A percentile compares a stretch with the other conserved stretches of the same genome.
Evolutionary conservation across 2,888 invertebrate species (phyloP).

Genomic region (Stenodera caucasica): DNA sequence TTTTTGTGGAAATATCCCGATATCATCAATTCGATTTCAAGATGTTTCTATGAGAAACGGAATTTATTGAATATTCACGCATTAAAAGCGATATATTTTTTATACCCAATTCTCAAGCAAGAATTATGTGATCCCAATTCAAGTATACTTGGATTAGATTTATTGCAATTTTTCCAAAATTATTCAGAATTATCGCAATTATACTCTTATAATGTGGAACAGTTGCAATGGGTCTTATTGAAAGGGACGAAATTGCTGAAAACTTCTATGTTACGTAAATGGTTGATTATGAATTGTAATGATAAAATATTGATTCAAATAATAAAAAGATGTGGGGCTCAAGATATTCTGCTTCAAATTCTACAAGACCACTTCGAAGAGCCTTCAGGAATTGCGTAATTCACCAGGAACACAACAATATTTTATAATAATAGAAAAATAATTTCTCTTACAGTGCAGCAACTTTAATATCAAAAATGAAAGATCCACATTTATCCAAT

Average conservation of each 20-base stretch:
- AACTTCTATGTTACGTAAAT: neutral
- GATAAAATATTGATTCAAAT: neutral
- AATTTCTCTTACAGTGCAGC: neutral
- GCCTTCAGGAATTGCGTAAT: neutral
- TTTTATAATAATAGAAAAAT: neutral
- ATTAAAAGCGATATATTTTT: slow-evolving; percentile 3
- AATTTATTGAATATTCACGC: neutral
- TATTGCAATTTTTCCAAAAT: neutral
- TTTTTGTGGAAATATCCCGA: neutral
- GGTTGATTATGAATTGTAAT: neutral
- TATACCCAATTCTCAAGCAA: neutral
- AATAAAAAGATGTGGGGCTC: neutral
- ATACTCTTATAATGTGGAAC: neutral
- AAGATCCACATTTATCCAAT: neutral
- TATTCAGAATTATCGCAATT: slow-evolving; percentile 1
- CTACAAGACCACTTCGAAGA: neutral
- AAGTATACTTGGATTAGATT: neutral
- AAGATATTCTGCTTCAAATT: neutral
- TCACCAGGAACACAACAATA: no score
- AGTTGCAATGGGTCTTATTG: slow-evolving; percentile 3
- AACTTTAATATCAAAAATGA: slow-evolving; percentile 4
- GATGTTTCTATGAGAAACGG: slow-evolving; percentile 5
- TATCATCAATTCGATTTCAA: slow-evolving; percentile 1
- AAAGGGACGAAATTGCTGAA: neutral
- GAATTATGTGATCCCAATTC: neutral